Base-by-base conservation (phyloP, 2,113 vertebrate genomes). In the Nymphicus hollandicus region DNA sequence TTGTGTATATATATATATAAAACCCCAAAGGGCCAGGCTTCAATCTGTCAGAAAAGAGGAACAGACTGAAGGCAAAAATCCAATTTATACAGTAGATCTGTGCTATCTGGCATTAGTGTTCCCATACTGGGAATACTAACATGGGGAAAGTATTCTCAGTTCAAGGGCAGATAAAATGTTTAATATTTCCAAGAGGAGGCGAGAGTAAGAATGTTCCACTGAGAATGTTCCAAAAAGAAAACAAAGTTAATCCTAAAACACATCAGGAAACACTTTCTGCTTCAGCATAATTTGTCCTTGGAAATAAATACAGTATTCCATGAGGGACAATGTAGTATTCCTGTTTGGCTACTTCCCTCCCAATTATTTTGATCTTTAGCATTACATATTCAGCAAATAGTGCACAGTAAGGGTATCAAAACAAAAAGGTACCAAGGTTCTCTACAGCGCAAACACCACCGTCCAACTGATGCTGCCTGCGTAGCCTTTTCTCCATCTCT, bases 401-500 rank as follows among this genome's bases (percentile, higher is more conserved):
- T 61, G 37, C 29, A 29, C 14, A 72, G 23, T 7, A 73, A 86
- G 39, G 60, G 47, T 46, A 83, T 9, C 18, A 47, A 64, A 74
- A 35, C 63, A 35, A 64, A 71, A 64, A 80, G 37, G 39, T 81
- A 83, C 64, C 52, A 31, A 58, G 17, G 39, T 87, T 41, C 37
- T 58, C 39, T 73, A 65, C 61, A 69, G 28, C 1, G 0, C 63
- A 39, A 68, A 43, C 2, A 9, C 0, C 8, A 61, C 20, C 0
- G 1, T 50, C 8, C 1, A 60, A 58, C 43, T 77, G 70, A 11
- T 13, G 66, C 6, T 58, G 71, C 24, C 43, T 13, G 49, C 10
- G n/a, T 46, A 35, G 44, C 22, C 49, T 88, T 65, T 78, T 13
- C 50, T 95, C 66, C 79, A 17, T 19, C 35, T 49, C 3, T 64